Base-by-base conservation (phyloP, 1,140 invertebrate genomes). In the Caenorhabditis briggsae region DNA sequence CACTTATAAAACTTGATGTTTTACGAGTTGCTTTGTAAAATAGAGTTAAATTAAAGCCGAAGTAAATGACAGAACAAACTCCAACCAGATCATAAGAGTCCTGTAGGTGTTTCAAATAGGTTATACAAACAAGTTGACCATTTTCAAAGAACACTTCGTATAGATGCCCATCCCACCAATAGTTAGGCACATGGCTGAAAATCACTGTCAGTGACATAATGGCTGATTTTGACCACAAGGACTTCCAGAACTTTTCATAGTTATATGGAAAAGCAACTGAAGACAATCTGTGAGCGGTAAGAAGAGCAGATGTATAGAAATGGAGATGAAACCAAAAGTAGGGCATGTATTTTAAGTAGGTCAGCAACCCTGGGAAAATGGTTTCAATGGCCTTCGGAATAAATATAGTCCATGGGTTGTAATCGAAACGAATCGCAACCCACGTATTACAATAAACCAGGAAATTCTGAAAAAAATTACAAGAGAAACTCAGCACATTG, bases 401-500 rank as follows among this genome's bases (percentile, higher is more conserved):
- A n/a, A 70, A 70, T 9, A 46, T 16, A 14, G 8, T 46, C 0
- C 23, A 5, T 6, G 64, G 43, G 41, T 46, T 12, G 41, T 46
- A 46, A n/a, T 70, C 64, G 1, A 70, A 18, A 14, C 64, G 64
- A 46, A 70, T 70, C 5, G 64, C 64, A 70, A 70, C 46, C 64
- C 64, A 70, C 14, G 64, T 70, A 41, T 70, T 70, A 1, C 43
- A n/a, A 46, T 70, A 70, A 46, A 70, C 64, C 16, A 33, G 46
- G 18, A 18, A 18, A 20, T 70, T 70, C 64, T 70, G 64, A 61
- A 61, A 18, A 61, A 33, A 33, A 3, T 33, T 33, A 33, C 33
- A 33, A 33, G 33, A 33, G 33, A 33, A 3, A 3, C 33, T 3
- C 3, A 33, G 3, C 3, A 33, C 1, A 1, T 33, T 33, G 33